Conservation (phyloP, 2,888 invertebrate genomes). For the Zhuqinia jingwanae region DNA sequence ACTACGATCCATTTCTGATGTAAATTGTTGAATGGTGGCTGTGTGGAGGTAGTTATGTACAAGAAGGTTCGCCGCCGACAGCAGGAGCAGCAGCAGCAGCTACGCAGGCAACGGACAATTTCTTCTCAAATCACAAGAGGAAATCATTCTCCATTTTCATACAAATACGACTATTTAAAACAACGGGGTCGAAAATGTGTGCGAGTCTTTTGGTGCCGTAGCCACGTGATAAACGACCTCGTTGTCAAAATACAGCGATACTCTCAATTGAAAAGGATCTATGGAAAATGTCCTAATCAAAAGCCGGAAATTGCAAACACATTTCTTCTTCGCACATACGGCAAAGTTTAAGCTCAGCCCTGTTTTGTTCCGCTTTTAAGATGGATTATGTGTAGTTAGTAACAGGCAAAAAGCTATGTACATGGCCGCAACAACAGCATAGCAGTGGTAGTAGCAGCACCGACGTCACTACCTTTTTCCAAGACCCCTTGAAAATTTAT, state of each 20-base stretch:
- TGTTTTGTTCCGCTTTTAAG: too few relatives aligned
- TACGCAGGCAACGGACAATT: not conserved
- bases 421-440: too few relatives aligned
- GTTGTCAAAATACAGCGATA: slow-evolving; percentile 19
- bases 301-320: slow-evolving; percentile 48
- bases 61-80: too few relatives aligned
- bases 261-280: slow-evolving; percentile 48
- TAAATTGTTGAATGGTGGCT: not conserved
- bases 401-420: too few relatives aligned
- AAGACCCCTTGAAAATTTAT: slow-evolving; percentile 44
- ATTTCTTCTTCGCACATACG: slow-evolving; percentile 8
- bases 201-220: not conserved
- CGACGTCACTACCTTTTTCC: not conserved
- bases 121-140: slow-evolving; percentile 36
- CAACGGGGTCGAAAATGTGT: not conserved
- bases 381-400: too few relatives aligned
- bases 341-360: not conserved
- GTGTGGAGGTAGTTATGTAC: not conserved
- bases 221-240: slow-evolving; percentile 21
- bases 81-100: not conserved
- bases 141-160: slow-evolving; percentile 46
- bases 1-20: not conserved
- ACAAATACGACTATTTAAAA: slow-evolving; percentile 27
- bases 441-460: too few relatives aligned
- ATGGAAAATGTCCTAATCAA: slow-evolving; percentile 45